phyloP scores from a whole-genome alignment of 2,113 vertebrate species.

The Atherinomorus stipes region DNA sequence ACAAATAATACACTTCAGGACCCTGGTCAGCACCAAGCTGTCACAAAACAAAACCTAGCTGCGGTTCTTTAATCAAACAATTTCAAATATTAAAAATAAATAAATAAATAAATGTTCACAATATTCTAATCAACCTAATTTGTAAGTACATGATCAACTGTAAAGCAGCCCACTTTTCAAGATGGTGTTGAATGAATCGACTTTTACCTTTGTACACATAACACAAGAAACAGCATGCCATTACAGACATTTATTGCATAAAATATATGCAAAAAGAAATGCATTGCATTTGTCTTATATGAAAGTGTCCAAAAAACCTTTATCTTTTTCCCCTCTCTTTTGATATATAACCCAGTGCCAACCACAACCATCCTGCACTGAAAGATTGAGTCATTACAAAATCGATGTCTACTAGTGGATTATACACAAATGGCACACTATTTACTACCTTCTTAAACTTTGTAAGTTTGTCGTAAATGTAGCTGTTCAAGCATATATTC shows the following conservation, averaged over 20 bases:
- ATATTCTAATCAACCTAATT: no score
- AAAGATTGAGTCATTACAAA: conserved; percentile 29
- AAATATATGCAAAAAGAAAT: conserved; percentile 20
- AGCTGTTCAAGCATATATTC: not conserved
- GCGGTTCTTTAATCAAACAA: no score
- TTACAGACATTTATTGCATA: conserved; percentile 17
- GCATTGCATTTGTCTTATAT: not conserved
- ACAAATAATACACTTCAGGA: no score
- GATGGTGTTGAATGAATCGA: not conserved
- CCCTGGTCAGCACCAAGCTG: no score
- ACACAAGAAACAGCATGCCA: not conserved
- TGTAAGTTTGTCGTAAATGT: conserved; percentile 2
- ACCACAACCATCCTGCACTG: not conserved
- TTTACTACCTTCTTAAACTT: conserved; percentile 3
- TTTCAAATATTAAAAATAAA: not conserved
- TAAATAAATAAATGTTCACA: no score
- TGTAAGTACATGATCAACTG: no score
- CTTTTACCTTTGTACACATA: not conserved
- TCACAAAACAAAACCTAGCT: no score
- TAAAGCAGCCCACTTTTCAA: no score
- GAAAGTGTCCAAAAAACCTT: no score
- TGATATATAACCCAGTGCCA: no score
- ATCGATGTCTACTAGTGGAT: not conserved
- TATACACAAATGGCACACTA: conserved; percentile 30
- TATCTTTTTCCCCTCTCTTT: no score